phyloP scores from a whole-genome alignment of 1,140 invertebrate species.

The Carcinoscorpius rotundicauda region DNA sequence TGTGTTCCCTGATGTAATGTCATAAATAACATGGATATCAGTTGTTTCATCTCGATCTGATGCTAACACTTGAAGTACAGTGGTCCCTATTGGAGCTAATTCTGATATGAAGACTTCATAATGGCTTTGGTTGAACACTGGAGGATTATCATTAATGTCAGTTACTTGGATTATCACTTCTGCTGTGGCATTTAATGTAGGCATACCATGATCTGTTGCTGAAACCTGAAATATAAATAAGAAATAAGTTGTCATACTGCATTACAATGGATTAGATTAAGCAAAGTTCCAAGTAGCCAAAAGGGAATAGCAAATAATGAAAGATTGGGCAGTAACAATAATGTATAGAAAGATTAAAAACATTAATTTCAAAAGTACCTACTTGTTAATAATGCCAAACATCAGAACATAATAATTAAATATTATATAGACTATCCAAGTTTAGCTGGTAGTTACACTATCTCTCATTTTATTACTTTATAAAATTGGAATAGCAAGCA shows the following conservation, averaged over 20 bases:
- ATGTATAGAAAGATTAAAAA: no score
- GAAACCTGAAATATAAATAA: constrained; percentile 39
- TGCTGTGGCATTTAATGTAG: constrained; percentile 45
- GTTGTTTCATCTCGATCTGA: constrained; percentile 73
- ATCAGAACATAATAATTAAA: no score
- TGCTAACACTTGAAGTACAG: constrained; percentile 70
- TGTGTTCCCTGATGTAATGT: constrained; percentile 80
- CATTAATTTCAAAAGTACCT: no score
- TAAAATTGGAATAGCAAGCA: no score
- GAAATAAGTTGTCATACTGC: not conserved
- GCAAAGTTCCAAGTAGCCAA: no score
- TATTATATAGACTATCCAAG: no score
- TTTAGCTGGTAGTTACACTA: no score
- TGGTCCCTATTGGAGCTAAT: constrained; percentile 72
- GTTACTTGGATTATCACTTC: constrained; percentile 41
- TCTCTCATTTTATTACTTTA: no score
- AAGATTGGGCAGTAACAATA: no score
- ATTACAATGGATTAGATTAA: no score
- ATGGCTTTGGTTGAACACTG: constrained; percentile 47
- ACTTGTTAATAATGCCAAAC: no score
- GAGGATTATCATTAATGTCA: constrained; percentile 85
- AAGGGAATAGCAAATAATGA: no score
- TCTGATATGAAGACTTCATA: constrained; percentile 73
- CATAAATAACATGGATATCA: constrained; percentile 35
- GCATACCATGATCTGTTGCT: constrained; percentile 64